Conservation (phyloP, 2,113 vertebrate species). For the Trogon surrucura region DNA sequence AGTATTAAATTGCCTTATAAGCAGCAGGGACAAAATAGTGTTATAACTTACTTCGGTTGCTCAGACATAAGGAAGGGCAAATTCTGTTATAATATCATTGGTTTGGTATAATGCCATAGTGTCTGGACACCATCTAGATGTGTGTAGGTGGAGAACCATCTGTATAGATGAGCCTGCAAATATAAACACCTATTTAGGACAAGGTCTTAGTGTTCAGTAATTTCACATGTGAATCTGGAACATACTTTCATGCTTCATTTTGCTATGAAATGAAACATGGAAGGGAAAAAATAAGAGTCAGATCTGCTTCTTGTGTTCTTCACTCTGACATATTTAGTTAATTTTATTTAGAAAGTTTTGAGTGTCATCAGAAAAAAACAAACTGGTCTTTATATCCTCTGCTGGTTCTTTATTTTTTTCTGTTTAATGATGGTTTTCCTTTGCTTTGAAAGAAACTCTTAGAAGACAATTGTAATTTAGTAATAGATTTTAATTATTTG, state of each 20-base stretch:
- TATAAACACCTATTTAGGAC: conserved; percentile 40
- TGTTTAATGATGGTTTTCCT: not conserved
- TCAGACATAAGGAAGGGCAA: not conserved
- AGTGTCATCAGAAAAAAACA: not conserved
- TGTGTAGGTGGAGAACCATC: conserved; percentile 4
- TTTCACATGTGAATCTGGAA: not conserved
- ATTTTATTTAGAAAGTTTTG: not conserved
- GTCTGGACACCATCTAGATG: conserved; percentile 5
- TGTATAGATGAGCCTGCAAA: not conserved
- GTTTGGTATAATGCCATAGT: not conserved
- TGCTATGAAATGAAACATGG: conserved; percentile 8
- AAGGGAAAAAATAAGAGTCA: conserved; percentile 21
- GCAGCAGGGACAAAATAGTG: not conserved
- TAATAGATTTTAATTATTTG: not conserved
- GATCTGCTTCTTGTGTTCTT: conserved; percentile 35
- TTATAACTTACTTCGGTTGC: not conserved
- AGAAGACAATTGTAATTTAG: not conserved
- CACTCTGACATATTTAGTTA: conserved; percentile 15
- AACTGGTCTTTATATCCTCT: not conserved
- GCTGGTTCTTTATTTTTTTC: not conserved
- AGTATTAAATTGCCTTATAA: not conserved
- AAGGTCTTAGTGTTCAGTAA: not conserved
- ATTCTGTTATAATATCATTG: not conserved
- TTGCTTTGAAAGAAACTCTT: not conserved
- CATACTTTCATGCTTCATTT: conserved; percentile 6